phyloP scores from a whole-genome alignment of 1,140 invertebrate species.

The Bombus affinis region DNA sequence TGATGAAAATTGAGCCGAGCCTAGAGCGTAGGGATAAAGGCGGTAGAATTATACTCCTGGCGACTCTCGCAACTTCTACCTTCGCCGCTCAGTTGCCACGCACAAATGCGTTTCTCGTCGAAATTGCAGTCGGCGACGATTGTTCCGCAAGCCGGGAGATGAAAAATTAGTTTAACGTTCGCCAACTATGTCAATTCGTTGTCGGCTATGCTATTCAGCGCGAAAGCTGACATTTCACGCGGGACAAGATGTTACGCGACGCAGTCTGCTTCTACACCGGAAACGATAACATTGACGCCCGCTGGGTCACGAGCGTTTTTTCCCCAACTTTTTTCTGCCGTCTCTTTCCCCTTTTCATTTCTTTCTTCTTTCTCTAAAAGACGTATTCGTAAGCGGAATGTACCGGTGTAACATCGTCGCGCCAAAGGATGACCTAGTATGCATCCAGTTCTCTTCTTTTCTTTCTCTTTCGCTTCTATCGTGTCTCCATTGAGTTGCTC shows the following conservation, averaged over 20 bases:
- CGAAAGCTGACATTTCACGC: not conserved
- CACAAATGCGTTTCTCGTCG: slow-evolving; percentile 2
- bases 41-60: not conserved
- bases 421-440: slow-evolving; percentile 40
- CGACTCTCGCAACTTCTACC: not conserved
- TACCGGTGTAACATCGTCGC: slow-evolving; percentile 19
- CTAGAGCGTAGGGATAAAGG: not conserved
- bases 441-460: not conserved
- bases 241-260: slow-evolving; percentile 12
- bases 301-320: slow-evolving; percentile 25
- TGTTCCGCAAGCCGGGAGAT: not conserved
- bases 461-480: slow-evolving; percentile 1
- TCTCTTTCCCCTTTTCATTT: not conserved
- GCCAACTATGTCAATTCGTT: slow-evolving; percentile 27
- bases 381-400: slow-evolving; percentile 30
- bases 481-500: slow-evolving; percentile 4
- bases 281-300: slow-evolving; percentile 26
- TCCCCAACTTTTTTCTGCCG: not conserved
- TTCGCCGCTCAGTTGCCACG: not conserved
- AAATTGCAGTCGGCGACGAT: not conserved
- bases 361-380: not conserved
- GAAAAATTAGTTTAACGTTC: slow-evolving; percentile 34
- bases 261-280: not conserved
- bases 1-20: not conserved
- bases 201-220: not conserved